These are phyloP conservation scores for Danio rerio DNA, from an alignment of 2,113 vertebrate species.

Conservation along the genomic window GRCz12tu NC_133192.1:15022501-15023000, in stretches of 20 bases:
- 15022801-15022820: too few relatives aligned
- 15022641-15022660: slow-evolving; percentile 40
- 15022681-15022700: slow-evolving; percentile 3
- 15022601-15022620: slow-evolving; percentile 15
- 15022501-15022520: slow-evolving; percentile 1
- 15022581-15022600: slow-evolving; percentile 18
- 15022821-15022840: too few relatives aligned
- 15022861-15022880: too few relatives aligned
- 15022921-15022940: too few relatives aligned
- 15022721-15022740: not conserved
- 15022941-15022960: too few relatives aligned
- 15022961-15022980: too few relatives aligned
- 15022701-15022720: not conserved
- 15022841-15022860: too few relatives aligned
- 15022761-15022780: too few relatives aligned
- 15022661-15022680: slow-evolving; percentile 38
- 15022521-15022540: not conserved
- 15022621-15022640: slow-evolving; percentile 19
- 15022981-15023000: too few relatives aligned
- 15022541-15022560: not conserved
- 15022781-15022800: too few relatives aligned
- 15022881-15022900: too few relatives aligned
- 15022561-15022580: not conserved
- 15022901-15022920: too few relatives aligned
- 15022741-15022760: not conserved